Percentiles rank a stretch among this genome's conserved stretches.
These are phyloP conservation scores for Trilocha varians DNA, from an alignment of 2,888 invertebrate species.

Conservation along the genomic window DNA sequence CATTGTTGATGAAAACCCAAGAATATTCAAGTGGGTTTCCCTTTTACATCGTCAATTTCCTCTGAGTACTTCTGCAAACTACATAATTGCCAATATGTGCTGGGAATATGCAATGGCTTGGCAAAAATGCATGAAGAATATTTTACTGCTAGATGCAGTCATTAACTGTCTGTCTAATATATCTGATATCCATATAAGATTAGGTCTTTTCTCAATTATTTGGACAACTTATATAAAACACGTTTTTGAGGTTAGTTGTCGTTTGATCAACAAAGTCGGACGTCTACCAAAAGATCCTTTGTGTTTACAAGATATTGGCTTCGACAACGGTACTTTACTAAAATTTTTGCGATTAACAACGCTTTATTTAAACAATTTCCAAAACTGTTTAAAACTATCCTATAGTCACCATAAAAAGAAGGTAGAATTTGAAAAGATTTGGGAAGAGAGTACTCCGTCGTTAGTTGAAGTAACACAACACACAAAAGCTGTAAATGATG, in stretches of 20 bases:
- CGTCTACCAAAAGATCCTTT: slow-evolving; percentile 89
- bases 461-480: slow-evolving; percentile 85
- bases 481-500: slow-evolving; percentile 82
- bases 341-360: slow-evolving; percentile 59
- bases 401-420: slow-evolving; percentile 44
- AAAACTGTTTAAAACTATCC: slow-evolving; percentile 47
- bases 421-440: slow-evolving; percentile 76
- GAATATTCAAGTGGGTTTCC: slow-evolving; percentile 75
- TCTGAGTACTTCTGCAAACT: slow-evolving; percentile 84
- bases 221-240: slow-evolving; percentile 93
- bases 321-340: slow-evolving; percentile 76
- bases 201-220: slow-evolving; percentile 87
- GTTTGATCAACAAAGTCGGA: slow-evolving; percentile 85
- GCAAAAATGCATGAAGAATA: slow-evolving; percentile 82
- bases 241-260: slow-evolving; percentile 81
- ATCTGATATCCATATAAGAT: slow-evolving; percentile 76
- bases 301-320: slow-evolving; percentile 83
- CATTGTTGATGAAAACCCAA: slow-evolving; percentile 51
- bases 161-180: slow-evolving; percentile 79
- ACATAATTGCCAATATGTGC: slow-evolving; percentile 87
- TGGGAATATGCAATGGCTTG: slow-evolving; percentile 94
- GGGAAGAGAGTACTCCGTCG: slow-evolving; percentile 78
- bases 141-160: slow-evolving; percentile 80
- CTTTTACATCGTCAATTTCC: slow-evolving; percentile 86
- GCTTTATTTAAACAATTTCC: slow-evolving; percentile 61